phyloP scores from a whole-genome alignment of 1,140 invertebrate species.

The Pseudomyrmex dendroicus region DNA sequence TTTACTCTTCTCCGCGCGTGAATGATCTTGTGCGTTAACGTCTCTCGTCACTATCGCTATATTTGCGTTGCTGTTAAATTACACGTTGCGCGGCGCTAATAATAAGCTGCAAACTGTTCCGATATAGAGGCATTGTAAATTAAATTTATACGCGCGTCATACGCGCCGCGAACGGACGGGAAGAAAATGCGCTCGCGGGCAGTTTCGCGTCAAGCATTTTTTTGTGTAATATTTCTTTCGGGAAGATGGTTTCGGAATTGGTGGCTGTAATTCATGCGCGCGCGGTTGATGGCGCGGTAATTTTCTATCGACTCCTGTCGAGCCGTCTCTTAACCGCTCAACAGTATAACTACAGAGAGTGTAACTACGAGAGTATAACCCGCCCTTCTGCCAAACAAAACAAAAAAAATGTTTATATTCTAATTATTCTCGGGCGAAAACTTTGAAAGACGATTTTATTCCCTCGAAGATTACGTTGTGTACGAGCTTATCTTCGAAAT shows the following conservation, averaged over 20 bases:
- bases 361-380: background rate
- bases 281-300: background rate
- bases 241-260: background rate
- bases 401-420: slow-evolving; percentile 11
- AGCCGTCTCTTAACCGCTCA: background rate
- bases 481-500: too few relatives aligned
- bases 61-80: slow-evolving; percentile 46
- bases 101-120: slow-evolving; percentile 35
- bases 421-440: background rate
- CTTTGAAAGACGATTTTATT: too few relatives aligned
- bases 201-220: slow-evolving; percentile 1
- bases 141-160: background rate
- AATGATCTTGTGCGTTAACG: slow-evolving; percentile 25
- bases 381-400: background rate
- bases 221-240: slow-evolving; percentile 27
- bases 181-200: background rate
- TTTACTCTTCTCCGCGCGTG: background rate
- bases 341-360: background rate
- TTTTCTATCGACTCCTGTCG: background rate
- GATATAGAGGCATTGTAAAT: slow-evolving; percentile 35
- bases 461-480: too few relatives aligned
- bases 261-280: background rate
- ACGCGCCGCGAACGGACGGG: background rate
- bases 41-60: slow-evolving; percentile 34
- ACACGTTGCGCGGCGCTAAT: slow-evolving; percentile 18